Percentiles rank a stretch among this genome's conserved stretches.
phyloP scores from a whole-genome alignment of 2,888 invertebrate species.

The Leucozona laternaria region DNA sequence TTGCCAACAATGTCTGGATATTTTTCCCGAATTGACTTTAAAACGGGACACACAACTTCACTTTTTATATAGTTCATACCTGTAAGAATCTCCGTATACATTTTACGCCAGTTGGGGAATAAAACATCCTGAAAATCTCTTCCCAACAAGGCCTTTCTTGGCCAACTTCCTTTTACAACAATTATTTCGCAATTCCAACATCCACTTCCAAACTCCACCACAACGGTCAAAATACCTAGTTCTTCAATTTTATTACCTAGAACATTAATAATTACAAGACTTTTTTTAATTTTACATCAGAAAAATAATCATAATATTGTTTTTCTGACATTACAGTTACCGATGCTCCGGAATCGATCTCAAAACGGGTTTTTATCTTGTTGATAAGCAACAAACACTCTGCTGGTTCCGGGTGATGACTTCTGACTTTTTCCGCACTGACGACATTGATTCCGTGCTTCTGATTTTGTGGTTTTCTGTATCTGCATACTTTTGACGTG shows the following conservation, averaged over 20 bases:
- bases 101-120: conserved; percentile 36
- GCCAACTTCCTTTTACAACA: conserved; percentile 15
- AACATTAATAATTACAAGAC: conserved; percentile 22
- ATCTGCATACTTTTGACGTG: too few relatives aligned
- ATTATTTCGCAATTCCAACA: conserved; percentile 14
- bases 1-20: neutral
- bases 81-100: neutral
- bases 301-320: conserved; percentile 25
- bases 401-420: conserved; percentile 4
- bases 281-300: conserved; percentile 27
- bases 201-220: conserved; percentile 3
- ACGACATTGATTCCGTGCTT: too few relatives aligned
- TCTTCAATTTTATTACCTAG: conserved; percentile 32
- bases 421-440: neutral
- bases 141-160: conserved; percentile 29
- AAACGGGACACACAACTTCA: too few relatives aligned
- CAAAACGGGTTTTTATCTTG: conserved; percentile 12
- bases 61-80: conserved; percentile 18
- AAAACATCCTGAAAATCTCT: conserved; percentile 27
- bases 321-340: conserved; percentile 43
- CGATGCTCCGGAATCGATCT: conserved; percentile 35
- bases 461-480: too few relatives aligned
- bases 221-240: neutral
- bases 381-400: conserved; percentile 7
- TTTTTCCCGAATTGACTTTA: too few relatives aligned